Base-by-base conservation (phyloP, 2,113 vertebrate species). In the Ctenomys sociabilis region DNA sequence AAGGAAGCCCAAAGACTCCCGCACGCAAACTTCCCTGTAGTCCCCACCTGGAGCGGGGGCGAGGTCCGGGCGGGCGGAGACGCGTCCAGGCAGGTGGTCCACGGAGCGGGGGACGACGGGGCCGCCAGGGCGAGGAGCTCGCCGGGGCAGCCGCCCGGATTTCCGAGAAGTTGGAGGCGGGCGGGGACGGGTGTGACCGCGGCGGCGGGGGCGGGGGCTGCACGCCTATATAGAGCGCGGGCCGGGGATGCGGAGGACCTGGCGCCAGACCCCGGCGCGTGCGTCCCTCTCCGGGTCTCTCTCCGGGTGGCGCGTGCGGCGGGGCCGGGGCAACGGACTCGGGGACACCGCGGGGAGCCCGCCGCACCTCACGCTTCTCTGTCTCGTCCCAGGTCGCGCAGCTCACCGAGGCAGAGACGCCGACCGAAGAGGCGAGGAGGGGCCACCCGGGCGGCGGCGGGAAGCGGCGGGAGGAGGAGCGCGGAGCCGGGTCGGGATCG, bases 381-480 rank as follows among this genome's bases (percentile, higher is more conserved):
- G 77, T 80, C 89, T 43, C 30, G 89, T 93, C 96, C 95, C 96
- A 98, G 97, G 95, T 97, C 91, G 45, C 83, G 45, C 61, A n/a
- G 90, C 63, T 32, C 92, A 89, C 57, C 87, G 66, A 9, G 77
- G 12, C 52, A 7, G 83, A 66, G 64, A 84, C 78, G 72, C 93
- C 96, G 30, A 82, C 93, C 17, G n/a, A n/a, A 90, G 96, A 66
- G 83, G 66, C 88, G 3, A 93, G 57, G 94, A 89, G 72, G 97
- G 90, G 96, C 78, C 97, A 43, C 66, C 72, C 5, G 70, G 91
- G 77, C 90, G 43, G 88, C 87, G 30, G 85, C 83, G 17, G 72
- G 82, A 49, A 63, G 83, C 49, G 63, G 57, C 64, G 3, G n/a
- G 75, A 45, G 61, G 68, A 63, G 86, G 21, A 88, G 93, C 88